These are phyloP conservation scores for Anorthoa munda DNA, from an alignment of 2,888 invertebrate genomes.

Conservation along the genomic window DNA sequence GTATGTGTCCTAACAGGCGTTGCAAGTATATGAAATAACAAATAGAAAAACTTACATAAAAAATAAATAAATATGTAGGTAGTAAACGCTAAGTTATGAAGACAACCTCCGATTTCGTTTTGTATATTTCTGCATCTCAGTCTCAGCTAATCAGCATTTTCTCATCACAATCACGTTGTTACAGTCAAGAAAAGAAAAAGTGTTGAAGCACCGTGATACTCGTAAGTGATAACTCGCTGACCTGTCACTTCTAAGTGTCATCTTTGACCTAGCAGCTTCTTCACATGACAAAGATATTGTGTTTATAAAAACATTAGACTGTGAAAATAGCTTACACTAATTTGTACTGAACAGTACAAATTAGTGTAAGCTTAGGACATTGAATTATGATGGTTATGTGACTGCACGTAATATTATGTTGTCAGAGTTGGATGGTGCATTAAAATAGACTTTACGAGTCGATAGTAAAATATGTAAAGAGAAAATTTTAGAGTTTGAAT, in stretches of 20 bases:
- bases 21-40: too few species aligned
- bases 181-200: slow-evolving; percentile 29
- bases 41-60: too few species aligned
- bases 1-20: neutral
- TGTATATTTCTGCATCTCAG: neutral
- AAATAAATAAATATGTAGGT: too few species aligned
- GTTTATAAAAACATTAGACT: too few species aligned
- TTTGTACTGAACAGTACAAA: too few species aligned
- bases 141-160: slow-evolving; percentile 27
- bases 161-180: slow-evolving; percentile 23
- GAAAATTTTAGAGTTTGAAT: neutral
- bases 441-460: neutral
- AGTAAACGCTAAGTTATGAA: too few species aligned
- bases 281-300: slow-evolving; percentile 13
- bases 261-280: slow-evolving; percentile 14
- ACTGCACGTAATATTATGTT: neutral
- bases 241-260: slow-evolving; percentile 15
- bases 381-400: neutral
- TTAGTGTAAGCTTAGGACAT: too few species aligned
- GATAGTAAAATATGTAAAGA: neutral
- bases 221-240: slow-evolving; percentile 22
- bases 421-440: neutral
- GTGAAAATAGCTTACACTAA: too few species aligned
- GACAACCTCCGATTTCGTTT: too few species aligned
- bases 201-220: slow-evolving; percentile 8